Percentiles rank a stretch among this genome's conserved stretches.
Conservation (phyloP, 2,113 vertebrate genomes). For the Boulengeromyrus knoepffleri region DNA sequence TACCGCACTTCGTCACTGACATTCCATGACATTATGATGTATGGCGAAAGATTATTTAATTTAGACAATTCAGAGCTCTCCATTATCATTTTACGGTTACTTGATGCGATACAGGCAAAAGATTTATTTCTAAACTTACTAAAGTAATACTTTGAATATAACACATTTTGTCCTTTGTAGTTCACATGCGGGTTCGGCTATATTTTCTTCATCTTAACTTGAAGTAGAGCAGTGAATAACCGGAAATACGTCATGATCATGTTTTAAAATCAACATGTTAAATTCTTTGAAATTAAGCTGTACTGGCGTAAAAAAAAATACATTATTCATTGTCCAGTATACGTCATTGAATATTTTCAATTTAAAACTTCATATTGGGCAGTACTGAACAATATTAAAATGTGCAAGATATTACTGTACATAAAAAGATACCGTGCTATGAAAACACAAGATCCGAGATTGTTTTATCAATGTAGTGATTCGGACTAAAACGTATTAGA, state of each 20-base stretch:
- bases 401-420: not conserved
- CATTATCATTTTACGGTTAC: not conserved
- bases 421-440: not conserved
- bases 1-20: not conserved
- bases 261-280: not conserved
- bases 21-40: not conserved
- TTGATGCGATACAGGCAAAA: not conserved
- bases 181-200: not conserved
- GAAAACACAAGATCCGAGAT: not conserved
- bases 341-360: not conserved
- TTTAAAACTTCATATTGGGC: not conserved
- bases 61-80: not conserved
- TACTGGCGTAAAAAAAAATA: not conserved
- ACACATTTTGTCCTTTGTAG: not conserved
- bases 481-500: not conserved
- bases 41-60: not conserved
- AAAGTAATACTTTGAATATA: not conserved
- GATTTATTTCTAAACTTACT: not conserved
- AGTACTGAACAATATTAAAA: not conserved
- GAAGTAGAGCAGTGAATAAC: not conserved
- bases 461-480: not conserved
- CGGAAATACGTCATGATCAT: not conserved
- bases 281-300: not conserved
- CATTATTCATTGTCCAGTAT: not conserved
- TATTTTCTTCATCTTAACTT: not conserved